Base-by-base conservation (phyloP, 2,888 invertebrate species). In the Amblyjoppa fuscipennis region DNA sequence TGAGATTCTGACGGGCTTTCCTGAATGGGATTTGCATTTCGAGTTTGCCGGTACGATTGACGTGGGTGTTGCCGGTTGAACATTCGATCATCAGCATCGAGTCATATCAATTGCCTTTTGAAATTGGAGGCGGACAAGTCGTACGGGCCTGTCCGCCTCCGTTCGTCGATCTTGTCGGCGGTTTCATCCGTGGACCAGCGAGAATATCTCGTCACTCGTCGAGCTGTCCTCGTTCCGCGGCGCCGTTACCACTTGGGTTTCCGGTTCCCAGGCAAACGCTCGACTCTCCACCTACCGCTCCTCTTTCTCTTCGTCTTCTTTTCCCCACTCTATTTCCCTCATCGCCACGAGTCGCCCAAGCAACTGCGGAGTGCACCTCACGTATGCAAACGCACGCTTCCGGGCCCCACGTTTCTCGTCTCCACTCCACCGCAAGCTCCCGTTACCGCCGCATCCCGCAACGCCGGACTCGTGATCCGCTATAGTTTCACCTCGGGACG, bases 391-490 rank as follows among this genome's bases (percentile, higher is more conserved):
- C 51, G n/a, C 66, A 38, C 38, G 66, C 66, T 66, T 66, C 51
- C 66, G 64, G 51, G 28, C 28, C 16, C 64, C 64, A 20, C 59
- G 61, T 31, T 64, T 5, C 49, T 64, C 75, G 16, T 25, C 11
- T 51, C 64, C 31, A 49, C 20, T n/a, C 45, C 49, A 31, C 9
- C 28, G 75, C 61, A 41, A 45, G 45, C 31, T 61, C 64, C 64
- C 3, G 31, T 75, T 64, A 75, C 75, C 13, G 61, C 64, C 49
- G n/a, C 61, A 45, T 61, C 61, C 34, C 34, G 75, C 75, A 74
- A 61, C 51, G 25, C 20, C 6, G 34, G 4, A 34, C 49, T 75
- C 31, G 41, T 9, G 64, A 64, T 64, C 41, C 49, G 38, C 49
- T 61, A 61, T 61, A 61, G 13, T 28, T 1, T 13, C 31, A 28